Base-by-base conservation (phyloP, 2,888 invertebrate species). In the Catocala sponsa region DNA sequence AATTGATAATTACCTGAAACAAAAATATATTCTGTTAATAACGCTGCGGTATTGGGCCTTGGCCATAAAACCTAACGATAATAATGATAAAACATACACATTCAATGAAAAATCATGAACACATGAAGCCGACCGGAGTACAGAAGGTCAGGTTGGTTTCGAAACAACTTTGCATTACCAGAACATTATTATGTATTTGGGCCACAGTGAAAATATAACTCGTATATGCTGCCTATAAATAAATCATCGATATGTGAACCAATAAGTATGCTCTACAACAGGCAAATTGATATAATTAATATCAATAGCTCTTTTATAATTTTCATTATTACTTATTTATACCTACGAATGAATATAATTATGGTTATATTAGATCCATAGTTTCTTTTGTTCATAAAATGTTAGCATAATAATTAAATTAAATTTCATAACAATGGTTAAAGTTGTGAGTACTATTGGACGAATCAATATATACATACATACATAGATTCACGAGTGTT, bases 1-100 rank as follows among this genome's bases (percentile, higher is more conserved):
- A 70, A 73, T 74, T 70, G 63, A 74, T 68, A 76, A 76, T 86
- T 91, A 93, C 93, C 93, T 93, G 94, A 81, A 93, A 93, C 91
- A 90, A 91, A 80, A 70, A 72, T 48, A 57, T 50, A 38, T 69
- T 67, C 59, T 61, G 52, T 79, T 72, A 81, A 72, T 66, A 74
- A 70, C 63, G 60, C 49, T 71, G 49, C 62, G 59, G 59, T 66
- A 65, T 59, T 65, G 58, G 74, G 68, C 78, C 75, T 76, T 78
- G 79, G 59, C 58, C 64, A 71, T 69, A 71, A 66, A 74, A 70
- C 53, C 63, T 59, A 43, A 73, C 55, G 12, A 64, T 65, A 63
- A 60, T 65, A 70, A 74, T 72, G 68, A 70, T 65, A 71, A 75
- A 74, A 76, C 7, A 73, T 63, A 67, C 58, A 70, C 55, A 67